Evolutionary conservation across 2,113 vertebrate species (phyloP).

Genomic region (Burhinus bistriatus): DNA sequence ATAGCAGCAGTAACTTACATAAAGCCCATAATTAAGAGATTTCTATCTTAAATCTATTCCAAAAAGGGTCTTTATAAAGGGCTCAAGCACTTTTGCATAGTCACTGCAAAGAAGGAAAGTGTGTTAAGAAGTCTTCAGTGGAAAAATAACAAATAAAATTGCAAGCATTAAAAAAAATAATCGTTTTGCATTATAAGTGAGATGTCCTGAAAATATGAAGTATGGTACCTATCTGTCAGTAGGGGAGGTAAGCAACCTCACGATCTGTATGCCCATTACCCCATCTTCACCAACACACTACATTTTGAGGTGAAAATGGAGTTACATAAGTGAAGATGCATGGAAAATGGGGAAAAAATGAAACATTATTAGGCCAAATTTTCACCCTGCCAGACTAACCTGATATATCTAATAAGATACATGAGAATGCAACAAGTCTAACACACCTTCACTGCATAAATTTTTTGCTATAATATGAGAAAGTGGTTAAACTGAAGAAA

Average conservation of each 20-base stretch:
- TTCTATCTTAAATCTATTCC: neutral
- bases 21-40: neutral
- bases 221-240: neutral
- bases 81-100: neutral
- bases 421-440: neutral
- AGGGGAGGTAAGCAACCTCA: neutral
- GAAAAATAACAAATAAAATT: neutral
- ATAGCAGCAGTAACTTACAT: neutral
- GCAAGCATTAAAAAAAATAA: neutral
- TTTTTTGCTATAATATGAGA: neutral
- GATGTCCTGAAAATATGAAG: neutral
- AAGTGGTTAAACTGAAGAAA: neutral
- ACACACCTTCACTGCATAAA: neutral
- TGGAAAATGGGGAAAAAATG: neutral
- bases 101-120: neutral
- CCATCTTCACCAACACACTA: neutral
- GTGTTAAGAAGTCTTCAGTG: neutral
- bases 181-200: neutral
- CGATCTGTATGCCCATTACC: neutral
- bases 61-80: neutral
- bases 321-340: neutral
- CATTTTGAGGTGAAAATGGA: neutral
- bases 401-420: neutral
- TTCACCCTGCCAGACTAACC: neutral
- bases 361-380: neutral